Evolutionary conservation across 2,113 vertebrate genomes (phyloP), one percentile per base, ranked within the genome.

Genomic region (Procavia capensis): DNA sequence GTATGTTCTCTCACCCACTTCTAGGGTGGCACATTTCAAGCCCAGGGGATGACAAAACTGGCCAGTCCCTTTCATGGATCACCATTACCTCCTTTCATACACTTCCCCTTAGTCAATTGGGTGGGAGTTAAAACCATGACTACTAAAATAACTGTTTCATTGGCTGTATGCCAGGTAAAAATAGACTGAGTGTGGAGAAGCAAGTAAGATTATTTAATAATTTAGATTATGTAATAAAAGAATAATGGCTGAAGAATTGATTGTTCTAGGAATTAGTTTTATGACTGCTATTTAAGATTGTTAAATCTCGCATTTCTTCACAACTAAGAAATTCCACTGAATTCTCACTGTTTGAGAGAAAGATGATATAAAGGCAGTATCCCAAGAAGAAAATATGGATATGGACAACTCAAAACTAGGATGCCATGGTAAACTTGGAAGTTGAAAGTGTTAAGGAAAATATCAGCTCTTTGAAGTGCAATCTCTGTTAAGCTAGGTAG

Each of bases 271-370:
- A 70, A 70, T 70, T 16, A 36, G 29, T n/a, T 36, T 16, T 17
- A 10, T 70, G 34, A n/a, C 34, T n/a, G 19, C 66, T 19, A 70
- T 70, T 36, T n/a, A 70, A 36, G 41, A 45, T 31, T 76, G 39
- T 85, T n/a, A 95, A 93, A 43, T 39, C 5, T 80, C 84, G 70
- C 5, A 79, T 94, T 91, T 74, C 25, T 57, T 84, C 20, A 74
- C 64, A 92, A 80, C 24, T 92, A 59, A 85, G 72, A 79, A 9
- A 75, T 34, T 89, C 64, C 47, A 64, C 47, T 89, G 74, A 94
- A 75, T 81, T 92, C 50, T 88, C 8, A 80, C 5, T 78, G 43
- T 81, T 89, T 59, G 50, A 29, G 29, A 87, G 39, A 92, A 85
- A 76, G 64, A 41, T 59, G 16, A 31, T 61, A 24, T 27, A 59